Base-by-base conservation (phyloP, 35 echinoderm and acorn worm species). In the Apostichopus parvimensis region DNA sequence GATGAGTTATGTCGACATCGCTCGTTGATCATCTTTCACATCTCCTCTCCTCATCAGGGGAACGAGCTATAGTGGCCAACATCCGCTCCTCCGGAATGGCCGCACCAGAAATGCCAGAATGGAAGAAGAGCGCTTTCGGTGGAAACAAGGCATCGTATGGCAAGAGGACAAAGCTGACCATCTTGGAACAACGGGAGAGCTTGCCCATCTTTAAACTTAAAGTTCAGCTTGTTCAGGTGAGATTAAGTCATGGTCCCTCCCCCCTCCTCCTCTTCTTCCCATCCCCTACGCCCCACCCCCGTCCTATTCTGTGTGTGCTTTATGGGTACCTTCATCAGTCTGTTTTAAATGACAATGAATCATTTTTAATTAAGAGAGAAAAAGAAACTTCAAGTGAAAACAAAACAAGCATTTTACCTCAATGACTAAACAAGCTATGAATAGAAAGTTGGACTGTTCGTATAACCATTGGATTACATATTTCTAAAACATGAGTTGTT, bases 71-170 rank as follows among this genome's bases (percentile, higher is more conserved):
- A 15, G 97, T 94, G 56, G 94, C 93, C 66, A 95, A 99, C 62
- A 93, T 99, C 18, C 87, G 95, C 15, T 94, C 93, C 25, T 92
- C 93, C 21, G 97, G 93, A 8, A 92, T 99, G 87, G 87, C 87
- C 54, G 92, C 89, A 11, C 97, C 95, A 80, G 97, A 99, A 56
- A 94, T 99, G 93, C 97, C 97, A 9, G 97, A 99, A 78, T 99
- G 97, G 97, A 99, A 99, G 91, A 95, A 94, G 91, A 92, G 87
- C 66, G 97, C 97, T 11, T 99, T 96, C 56, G 97, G 97, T 22
- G 97, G 97, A 15, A 99, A 94, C 88, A 99, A 99, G 83, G 97
- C 97, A 8, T 99, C 97, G 1, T 99, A 96, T 34, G 97, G 97
- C 17, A 96, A 91, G 68, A 95, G 91, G 25, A 99, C 97, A 45